phyloP scores from a whole-genome alignment of 2,113 vertebrate species.

The Triplophysa tibetana region DNA sequence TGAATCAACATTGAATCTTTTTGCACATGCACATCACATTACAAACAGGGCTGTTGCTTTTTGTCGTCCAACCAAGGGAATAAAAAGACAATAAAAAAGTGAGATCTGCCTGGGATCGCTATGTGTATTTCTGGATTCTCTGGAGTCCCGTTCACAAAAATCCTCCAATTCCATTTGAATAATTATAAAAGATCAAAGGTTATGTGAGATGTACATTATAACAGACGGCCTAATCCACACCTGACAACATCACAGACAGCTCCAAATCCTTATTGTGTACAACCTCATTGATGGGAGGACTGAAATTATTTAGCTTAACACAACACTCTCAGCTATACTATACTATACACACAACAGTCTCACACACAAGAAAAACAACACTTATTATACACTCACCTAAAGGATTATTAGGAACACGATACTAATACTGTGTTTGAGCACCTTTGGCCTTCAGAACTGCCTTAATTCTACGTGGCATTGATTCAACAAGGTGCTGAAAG shows the following conservation, averaged over 20 bases:
- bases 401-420: too few species aligned
- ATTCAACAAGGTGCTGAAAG: too few species aligned
- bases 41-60: constrained; percentile 43
- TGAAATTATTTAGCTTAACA: not conserved
- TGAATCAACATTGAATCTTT: constrained; percentile 54
- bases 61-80: constrained; percentile 51
- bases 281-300: not conserved
- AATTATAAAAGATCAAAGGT: constrained; percentile 44
- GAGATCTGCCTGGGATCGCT: constrained; percentile 42
- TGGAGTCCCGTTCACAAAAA: constrained; percentile 20
- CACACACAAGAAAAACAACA: too few species aligned
- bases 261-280: too few species aligned
- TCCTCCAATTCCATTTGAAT: constrained; percentile 41
- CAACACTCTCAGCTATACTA: too few species aligned
- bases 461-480: too few species aligned
- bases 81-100: constrained; percentile 54
- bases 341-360: too few species aligned
- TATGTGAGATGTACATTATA: constrained; percentile 39
- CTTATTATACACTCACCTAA: too few species aligned
- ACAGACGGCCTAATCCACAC: constrained; percentile 34
- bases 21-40: constrained; percentile 46
- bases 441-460: too few species aligned
- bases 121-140: constrained; percentile 36
- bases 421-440: too few species aligned
- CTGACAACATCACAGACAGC: constrained; percentile 5